Conservation (phyloP, 2,888 invertebrate species). For the Torymus auratus region DNA sequence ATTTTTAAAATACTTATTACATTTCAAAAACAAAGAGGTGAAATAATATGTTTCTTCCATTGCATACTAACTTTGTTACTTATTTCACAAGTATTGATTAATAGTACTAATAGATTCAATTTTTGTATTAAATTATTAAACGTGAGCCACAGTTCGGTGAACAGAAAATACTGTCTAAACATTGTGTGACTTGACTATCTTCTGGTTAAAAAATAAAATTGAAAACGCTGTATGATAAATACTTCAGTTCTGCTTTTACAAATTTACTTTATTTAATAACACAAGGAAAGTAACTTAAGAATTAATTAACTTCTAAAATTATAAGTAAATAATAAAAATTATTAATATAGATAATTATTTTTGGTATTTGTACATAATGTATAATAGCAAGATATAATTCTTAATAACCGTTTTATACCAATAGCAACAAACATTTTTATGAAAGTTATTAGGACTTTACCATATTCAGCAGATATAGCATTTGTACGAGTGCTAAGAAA, state of each 20-base stretch:
- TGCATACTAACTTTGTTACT: neutral
- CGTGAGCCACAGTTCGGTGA: constrained; percentile 2
- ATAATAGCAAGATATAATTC: too few species aligned
- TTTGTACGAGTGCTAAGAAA: neutral
- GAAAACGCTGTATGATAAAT: constrained; percentile 2
- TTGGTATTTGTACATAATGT: too few species aligned
- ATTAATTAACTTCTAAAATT: too few species aligned
- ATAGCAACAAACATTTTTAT: neutral
- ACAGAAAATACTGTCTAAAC: constrained; percentile 39
- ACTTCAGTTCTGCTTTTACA: too few species aligned
- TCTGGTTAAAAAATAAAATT: constrained; percentile 51
- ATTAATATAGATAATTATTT: too few species aligned
- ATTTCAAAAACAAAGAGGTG: constrained; percentile 1
- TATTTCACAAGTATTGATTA: constrained; percentile 3
- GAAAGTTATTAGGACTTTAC: neutral
- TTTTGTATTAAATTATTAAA: too few species aligned
- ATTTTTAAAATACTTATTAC: constrained; percentile 32
- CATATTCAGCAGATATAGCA: neutral
- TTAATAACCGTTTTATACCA: too few species aligned
- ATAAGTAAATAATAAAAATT: too few species aligned
- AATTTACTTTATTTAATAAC: too few species aligned
- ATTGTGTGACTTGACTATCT: constrained; percentile 27
- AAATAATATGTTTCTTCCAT: constrained; percentile 19
- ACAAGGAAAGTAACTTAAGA: too few species aligned
- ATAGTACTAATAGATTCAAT: constrained; percentile 19